phyloP scores from a whole-genome alignment of 2,113 vertebrate species.

The Gymnorhina tibicen region DNA sequence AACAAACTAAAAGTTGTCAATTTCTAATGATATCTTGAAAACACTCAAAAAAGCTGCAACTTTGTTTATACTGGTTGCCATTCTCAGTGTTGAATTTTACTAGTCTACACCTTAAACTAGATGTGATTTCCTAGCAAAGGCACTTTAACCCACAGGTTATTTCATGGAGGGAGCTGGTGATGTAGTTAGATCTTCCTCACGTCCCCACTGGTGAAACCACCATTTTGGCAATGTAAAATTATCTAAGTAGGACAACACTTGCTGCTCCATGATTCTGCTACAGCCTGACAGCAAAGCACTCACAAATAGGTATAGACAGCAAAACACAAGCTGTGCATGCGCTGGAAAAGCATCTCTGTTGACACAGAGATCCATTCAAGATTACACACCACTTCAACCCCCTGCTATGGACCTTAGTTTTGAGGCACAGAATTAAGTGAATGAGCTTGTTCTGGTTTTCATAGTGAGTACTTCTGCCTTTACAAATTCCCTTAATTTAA shows the following conservation, averaged over 20 bases:
- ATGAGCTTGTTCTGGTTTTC: neutral
- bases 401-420: neutral
- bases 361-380: neutral
- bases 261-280: neutral
- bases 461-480: neutral
- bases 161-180: neutral
- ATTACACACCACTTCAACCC: neutral
- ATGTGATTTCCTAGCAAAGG: neutral
- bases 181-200: neutral
- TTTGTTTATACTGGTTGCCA: neutral
- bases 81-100: neutral
- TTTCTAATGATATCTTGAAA: neutral
- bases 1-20: neutral
- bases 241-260: neutral
- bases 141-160: neutral
- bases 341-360: neutral
- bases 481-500: neutral
- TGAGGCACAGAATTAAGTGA: neutral
- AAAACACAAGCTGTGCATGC: neutral
- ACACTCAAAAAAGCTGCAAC: neutral
- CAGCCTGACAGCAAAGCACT: neutral
- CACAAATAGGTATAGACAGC: neutral
- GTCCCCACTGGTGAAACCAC: neutral
- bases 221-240: neutral
- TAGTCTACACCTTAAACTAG: neutral